Conservation (phyloP, 2,797 vertebrate genomes). For the Sebastes hopkinsi region DNA sequence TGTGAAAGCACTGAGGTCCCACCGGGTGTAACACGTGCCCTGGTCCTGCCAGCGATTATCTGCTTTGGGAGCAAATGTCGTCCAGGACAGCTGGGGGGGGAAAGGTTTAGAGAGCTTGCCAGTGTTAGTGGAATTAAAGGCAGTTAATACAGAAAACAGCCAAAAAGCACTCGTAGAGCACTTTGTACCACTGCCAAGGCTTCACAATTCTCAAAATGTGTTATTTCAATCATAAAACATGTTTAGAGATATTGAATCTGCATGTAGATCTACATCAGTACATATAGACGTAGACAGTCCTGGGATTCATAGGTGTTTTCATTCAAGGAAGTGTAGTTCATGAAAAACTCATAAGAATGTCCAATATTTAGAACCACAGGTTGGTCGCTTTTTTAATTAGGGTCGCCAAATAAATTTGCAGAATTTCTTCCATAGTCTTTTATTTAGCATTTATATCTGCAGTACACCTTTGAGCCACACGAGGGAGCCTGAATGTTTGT, state of each 20-base stretch:
- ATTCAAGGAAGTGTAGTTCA: background rate
- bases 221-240: background rate
- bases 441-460: too few relatives aligned
- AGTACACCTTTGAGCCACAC: too few relatives aligned
- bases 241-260: background rate
- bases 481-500: too few relatives aligned
- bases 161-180: background rate
- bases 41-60: slow-evolving; percentile 28
- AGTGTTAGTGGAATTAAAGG: slow-evolving; percentile 11
- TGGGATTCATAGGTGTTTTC: background rate
- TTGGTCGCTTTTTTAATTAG: too few relatives aligned
- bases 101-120: slow-evolving; percentile 1
- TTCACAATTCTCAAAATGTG: background rate
- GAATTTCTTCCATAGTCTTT: too few relatives aligned
- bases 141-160: slow-evolving; percentile 13
- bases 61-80: slow-evolving; percentile 35
- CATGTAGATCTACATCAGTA: too few relatives aligned
- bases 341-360: background rate
- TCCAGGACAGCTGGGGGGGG: background rate
- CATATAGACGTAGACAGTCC: too few relatives aligned
- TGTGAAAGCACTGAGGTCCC: slow-evolving; percentile 28
- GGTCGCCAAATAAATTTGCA: too few relatives aligned
- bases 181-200: background rate
- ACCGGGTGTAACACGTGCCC: slow-evolving; percentile 39
- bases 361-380: too few relatives aligned